Evolutionary conservation across 2,888 invertebrate genomes (phyloP).

Genomic region (Acleris cristana): DNA sequence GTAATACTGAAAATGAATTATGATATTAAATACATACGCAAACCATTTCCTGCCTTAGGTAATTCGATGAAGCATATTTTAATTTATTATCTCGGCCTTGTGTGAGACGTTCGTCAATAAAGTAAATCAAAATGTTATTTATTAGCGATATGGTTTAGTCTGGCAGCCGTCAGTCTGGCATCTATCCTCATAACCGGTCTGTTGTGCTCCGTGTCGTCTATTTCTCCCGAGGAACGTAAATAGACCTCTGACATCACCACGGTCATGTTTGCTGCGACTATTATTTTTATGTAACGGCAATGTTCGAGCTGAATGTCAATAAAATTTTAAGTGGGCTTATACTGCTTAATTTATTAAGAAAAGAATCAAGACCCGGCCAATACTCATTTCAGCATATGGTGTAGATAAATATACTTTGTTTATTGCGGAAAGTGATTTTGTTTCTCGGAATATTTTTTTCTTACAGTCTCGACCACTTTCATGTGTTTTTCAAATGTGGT

Average conservation of each 20-base stretch:
- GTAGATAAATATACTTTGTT: no score
- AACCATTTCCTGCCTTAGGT: conserved; percentile 25
- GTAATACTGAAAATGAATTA: no score
- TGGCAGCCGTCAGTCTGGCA: conserved; percentile 40
- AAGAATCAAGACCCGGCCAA: conserved; percentile 14
- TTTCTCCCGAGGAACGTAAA: conserved; percentile 40
- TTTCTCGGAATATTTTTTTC: no score
- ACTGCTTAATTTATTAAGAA: conserved; percentile 13
- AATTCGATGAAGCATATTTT: conserved; percentile 18
- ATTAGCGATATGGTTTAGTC: conserved; percentile 42
- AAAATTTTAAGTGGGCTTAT: conserved; percentile 13
- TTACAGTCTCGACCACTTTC: no score
- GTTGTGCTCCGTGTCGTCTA: conserved; percentile 32
- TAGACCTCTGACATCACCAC: conserved; percentile 47
- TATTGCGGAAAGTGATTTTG: no score
- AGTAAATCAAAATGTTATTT: conserved; percentile 35
- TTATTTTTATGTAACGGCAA: conserved; percentile 53
- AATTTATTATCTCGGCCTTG: conserved; percentile 31
- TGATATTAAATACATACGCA: background rate
- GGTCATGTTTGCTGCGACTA: conserved; percentile 54
- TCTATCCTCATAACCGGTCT: conserved; percentile 20
- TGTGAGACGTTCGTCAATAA: conserved; percentile 37
- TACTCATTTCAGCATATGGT: background rate
- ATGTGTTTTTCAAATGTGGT: no score
- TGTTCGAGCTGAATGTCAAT: conserved; percentile 42